A percentile compares a stretch with the other conserved stretches of the same genome.
phyloP scores from a whole-genome alignment of 1,140 invertebrate genomes.

The Drosophila melanica region DNA sequence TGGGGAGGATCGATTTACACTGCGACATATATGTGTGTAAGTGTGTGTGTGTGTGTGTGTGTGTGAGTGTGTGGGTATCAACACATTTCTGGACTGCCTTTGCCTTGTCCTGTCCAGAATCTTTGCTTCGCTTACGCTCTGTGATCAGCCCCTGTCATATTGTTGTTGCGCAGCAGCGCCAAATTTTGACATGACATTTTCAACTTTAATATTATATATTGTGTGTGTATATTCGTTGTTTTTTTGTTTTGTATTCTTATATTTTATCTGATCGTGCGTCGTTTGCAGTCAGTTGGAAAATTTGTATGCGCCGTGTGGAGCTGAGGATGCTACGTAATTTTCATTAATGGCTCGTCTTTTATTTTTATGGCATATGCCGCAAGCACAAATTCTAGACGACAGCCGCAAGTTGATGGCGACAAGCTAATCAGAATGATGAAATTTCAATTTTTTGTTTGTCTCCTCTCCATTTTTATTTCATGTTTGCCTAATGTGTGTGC shows the following conservation, averaged over 20 bases:
- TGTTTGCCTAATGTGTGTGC: constrained; percentile 26
- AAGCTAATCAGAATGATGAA: constrained; percentile 74
- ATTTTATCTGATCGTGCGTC: constrained; percentile 72
- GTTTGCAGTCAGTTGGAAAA: constrained; percentile 76
- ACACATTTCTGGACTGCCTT: constrained; percentile 41
- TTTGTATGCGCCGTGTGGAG: constrained; percentile 34
- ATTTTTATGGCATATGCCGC: constrained; percentile 66
- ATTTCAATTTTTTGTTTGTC: constrained; percentile 52
- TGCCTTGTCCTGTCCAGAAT: constrained; percentile 16
- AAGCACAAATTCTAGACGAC: constrained; percentile 43
- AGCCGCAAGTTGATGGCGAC: constrained; percentile 34
- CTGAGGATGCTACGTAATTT: constrained; percentile 54
- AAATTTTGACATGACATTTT: constrained; percentile 78
- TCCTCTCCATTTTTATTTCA: constrained; percentile 9
- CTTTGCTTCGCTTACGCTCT: neutral
- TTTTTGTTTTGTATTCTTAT: constrained; percentile 9
- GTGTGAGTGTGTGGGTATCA: constrained; percentile 49
- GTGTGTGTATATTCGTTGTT: constrained; percentile 35
- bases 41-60: constrained; percentile 7
- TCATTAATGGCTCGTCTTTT: constrained; percentile 64
- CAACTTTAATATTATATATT: constrained; percentile 37
- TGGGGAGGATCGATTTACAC: constrained; percentile 69
- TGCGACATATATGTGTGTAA: constrained; percentile 17
- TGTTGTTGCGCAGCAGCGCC: constrained; percentile 61
- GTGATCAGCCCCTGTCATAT: constrained; percentile 63